phyloP scores from a whole-genome alignment of 1,140 invertebrate genomes.

The Tyrophagus putrescentiae region DNA sequence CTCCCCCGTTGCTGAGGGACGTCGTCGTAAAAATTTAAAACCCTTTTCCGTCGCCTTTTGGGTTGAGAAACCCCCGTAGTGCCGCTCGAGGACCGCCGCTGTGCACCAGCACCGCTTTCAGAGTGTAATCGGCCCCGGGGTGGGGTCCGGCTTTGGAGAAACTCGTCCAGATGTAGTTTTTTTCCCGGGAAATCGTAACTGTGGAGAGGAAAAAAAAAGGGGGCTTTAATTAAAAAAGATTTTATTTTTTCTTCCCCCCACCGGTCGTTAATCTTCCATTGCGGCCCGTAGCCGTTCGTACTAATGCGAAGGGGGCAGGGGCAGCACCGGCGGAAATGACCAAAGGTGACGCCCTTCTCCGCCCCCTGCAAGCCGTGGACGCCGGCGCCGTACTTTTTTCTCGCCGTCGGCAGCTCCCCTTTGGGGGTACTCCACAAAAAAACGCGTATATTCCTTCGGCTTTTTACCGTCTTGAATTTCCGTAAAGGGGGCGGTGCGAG shows the following conservation, averaged over 20 bases:
- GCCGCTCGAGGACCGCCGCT: constrained; percentile 96
- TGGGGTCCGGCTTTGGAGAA: constrained; percentile 58
- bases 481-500: constrained; percentile 96
- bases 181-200: constrained; percentile 96
- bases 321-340: constrained; percentile 89
- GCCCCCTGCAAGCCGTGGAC: constrained; percentile 90
- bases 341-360: constrained; percentile 95
- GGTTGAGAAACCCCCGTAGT: constrained; percentile 99
- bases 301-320: constrained; percentile 94
- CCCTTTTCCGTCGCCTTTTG: constrained; percentile 81
- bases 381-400: constrained; percentile 98
- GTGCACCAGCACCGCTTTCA: constrained; percentile 97
- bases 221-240: constrained; percentile 12
- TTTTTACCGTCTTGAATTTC: constrained; percentile 97
- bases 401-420: constrained; percentile 86
- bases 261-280: constrained; percentile 98
- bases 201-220: constrained; percentile 24
- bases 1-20: constrained; percentile 91
- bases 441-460: constrained; percentile 92
- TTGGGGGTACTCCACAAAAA: constrained; percentile 95
- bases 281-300: constrained; percentile 89
- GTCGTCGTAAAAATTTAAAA: constrained; percentile 98
- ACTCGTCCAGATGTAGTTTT: constrained; percentile 65
- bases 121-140: constrained; percentile 70
- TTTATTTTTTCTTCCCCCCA: constrained; percentile 33